Evolutionary conservation across 1,140 invertebrate species (phyloP).

Genomic region (Drosophila lacteicornis): DNA sequence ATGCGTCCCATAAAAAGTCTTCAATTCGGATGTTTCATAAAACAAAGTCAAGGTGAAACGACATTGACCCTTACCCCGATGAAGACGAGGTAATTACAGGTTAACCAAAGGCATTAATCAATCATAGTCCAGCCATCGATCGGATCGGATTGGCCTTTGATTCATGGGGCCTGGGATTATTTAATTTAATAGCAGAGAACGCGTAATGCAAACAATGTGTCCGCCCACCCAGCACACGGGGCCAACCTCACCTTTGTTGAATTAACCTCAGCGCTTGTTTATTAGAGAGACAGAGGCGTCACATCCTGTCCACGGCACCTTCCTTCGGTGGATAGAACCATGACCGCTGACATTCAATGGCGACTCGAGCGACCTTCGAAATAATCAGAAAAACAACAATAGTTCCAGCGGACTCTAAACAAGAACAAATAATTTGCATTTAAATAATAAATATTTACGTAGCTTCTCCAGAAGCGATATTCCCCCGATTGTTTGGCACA

Average conservation of each 20-base stretch:
- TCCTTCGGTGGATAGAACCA: slow-evolving; percentile 16
- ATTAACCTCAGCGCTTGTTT: slow-evolving; percentile 68
- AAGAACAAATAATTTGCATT: slow-evolving; percentile 65
- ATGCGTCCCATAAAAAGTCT: slow-evolving; percentile 61
- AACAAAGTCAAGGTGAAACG: slow-evolving; percentile 57
- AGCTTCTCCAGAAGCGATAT: slow-evolving; percentile 17
- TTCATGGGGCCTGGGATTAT: slow-evolving; percentile 21
- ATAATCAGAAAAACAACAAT: slow-evolving; percentile 33
- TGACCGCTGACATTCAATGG: slow-evolving; percentile 62
- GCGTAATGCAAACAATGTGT: slow-evolving; percentile 39
- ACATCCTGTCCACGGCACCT: slow-evolving; percentile 60
- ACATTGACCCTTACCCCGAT: slow-evolving; percentile 20
- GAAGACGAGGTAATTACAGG: slow-evolving; percentile 53
- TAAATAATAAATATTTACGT: slow-evolving; percentile 69
- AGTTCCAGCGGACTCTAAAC: slow-evolving; percentile 40
- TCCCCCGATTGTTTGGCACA: slow-evolving; percentile 43
- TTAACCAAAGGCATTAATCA: slow-evolving; percentile 59
- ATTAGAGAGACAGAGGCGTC: slow-evolving; percentile 66
- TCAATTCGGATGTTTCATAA: slow-evolving; percentile 18
- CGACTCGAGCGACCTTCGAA: slow-evolving; percentile 35
- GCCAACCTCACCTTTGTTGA: slow-evolving; percentile 58
- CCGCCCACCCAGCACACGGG: slow-evolving; percentile 36
- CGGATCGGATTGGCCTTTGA: slow-evolving; percentile 20
- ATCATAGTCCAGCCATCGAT: slow-evolving; percentile 37
- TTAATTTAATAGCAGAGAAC: slow-evolving; percentile 22